Percentiles rank a stretch among this genome's conserved stretches.
phyloP scores from a whole-genome alignment of 2,888 invertebrate genomes.

The Monopis laevigella region DNA sequence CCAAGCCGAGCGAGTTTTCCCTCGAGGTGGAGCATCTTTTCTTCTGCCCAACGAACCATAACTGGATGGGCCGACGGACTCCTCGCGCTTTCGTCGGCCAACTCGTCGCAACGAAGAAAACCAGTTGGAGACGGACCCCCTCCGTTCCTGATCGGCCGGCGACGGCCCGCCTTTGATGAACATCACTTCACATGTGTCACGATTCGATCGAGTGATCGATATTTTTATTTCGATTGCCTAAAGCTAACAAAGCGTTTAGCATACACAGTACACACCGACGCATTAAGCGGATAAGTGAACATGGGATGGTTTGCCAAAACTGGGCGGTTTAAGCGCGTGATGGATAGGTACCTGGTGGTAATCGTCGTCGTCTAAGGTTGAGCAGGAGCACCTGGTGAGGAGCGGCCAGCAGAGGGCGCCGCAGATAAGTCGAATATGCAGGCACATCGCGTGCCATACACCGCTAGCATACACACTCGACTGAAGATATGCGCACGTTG shows the following conservation, averaged over 20 bases:
- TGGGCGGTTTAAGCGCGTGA: constrained; percentile 1
- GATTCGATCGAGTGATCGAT: too few relatives aligned
- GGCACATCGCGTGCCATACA: constrained; percentile 64
- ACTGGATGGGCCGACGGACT: constrained; percentile 39
- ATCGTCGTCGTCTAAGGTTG: constrained; percentile 50
- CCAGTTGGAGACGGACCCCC: constrained; percentile 80
- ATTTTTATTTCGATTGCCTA: too few relatives aligned
- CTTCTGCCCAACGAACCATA: constrained; percentile 64
- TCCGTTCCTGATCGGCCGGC: constrained; percentile 68
- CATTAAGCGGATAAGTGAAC: neutral
- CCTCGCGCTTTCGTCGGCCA: constrained; percentile 55
- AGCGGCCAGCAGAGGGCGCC: constrained; percentile 63
- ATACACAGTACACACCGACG: too few relatives aligned
- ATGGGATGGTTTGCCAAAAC: neutral
- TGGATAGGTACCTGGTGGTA: constrained; percentile 57
- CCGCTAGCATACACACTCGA: constrained; percentile 59
- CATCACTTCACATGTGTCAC: constrained; percentile 52
- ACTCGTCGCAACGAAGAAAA: constrained; percentile 80
- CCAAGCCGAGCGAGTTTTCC: constrained; percentile 68
- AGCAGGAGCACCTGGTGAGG: constrained; percentile 53
- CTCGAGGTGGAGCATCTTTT: constrained; percentile 52
- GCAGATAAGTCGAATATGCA: constrained; percentile 60
- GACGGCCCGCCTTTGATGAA: constrained; percentile 61
- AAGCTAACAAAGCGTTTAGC: too few relatives aligned
- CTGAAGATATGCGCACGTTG: constrained; percentile 53